phyloP scores from a whole-genome alignment of 1,140 invertebrate species.

The Drosophila repleta region DNA sequence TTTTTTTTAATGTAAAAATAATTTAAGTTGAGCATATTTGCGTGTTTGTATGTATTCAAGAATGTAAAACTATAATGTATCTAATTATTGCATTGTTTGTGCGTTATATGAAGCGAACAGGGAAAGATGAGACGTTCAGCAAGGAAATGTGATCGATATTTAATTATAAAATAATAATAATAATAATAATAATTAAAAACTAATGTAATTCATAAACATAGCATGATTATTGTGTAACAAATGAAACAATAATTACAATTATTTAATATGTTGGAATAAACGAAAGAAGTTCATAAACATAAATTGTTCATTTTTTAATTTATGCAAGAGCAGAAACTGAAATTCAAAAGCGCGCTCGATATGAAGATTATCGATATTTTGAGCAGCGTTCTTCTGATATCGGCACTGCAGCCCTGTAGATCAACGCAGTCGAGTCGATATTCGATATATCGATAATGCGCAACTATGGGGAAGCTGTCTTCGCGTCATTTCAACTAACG shows the following conservation, averaged over 20 bases:
- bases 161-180: slow-evolving; percentile 68
- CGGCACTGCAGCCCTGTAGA: slow-evolving; percentile 18
- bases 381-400: no score
- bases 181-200: slow-evolving; percentile 55
- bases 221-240: slow-evolving; percentile 69
- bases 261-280: slow-evolving; percentile 71
- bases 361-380: not conserved
- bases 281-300: slow-evolving; percentile 34
- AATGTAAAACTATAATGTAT: slow-evolving; percentile 35
- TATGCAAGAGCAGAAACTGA: not conserved
- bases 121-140: slow-evolving; percentile 73
- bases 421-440: not conserved
- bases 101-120: slow-evolving; percentile 66
- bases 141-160: slow-evolving; percentile 83
- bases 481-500: slow-evolving; percentile 5
- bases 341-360: not conserved
- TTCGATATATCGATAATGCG: slow-evolving; percentile 15
- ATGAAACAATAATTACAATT: slow-evolving; percentile 72
- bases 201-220: slow-evolving; percentile 59
- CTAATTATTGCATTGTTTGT: slow-evolving; percentile 48
- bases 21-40: slow-evolving; percentile 44
- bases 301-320: slow-evolving; percentile 2
- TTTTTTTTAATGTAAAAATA: slow-evolving; percentile 45
- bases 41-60: slow-evolving; percentile 45
- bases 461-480: slow-evolving; percentile 13